Evolutionary conservation across 2,113 vertebrate genomes (phyloP), one percentile per base, ranked within the genome.

Genomic region (Calypte anna): DNA sequence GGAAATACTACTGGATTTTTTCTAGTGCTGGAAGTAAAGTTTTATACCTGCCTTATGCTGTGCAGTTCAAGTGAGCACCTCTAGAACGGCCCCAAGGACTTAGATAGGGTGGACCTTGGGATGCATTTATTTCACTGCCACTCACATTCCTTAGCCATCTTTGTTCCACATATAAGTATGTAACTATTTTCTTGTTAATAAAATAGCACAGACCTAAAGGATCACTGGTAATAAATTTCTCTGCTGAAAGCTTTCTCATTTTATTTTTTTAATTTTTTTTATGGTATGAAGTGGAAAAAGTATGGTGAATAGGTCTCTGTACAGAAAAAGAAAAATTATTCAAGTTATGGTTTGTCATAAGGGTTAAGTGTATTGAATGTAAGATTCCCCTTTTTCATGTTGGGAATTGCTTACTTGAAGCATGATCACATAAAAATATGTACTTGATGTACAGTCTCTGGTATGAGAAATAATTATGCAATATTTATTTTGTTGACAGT

Each of bases 401-500:
- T 66, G 79, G 76, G 57, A 87, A 55, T 85, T 82, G 25, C 69
- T 91, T 80, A 18, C 68, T 73, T 88, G 36, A 82, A 27, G 46
- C 38, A 36, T n/a, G 67, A 72, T 80, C 81, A 69, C 5, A 3
- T 66, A 15, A 14, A 88, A 57, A 21, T 19, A 50, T 57, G 48
- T 83, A 36, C 73, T 86, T 91, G 76, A 73, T 69, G 9, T 70
- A 59, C 62, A 33, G 81, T 54, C 58, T 55, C 2, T 5, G 53
- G 25, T 64, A 61, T 70, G 68, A 88, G 40, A 75, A 94, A 79
- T 97, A 90, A 94, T 75, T 50, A 51, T 86, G 23, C 84, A 76
- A 57, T 87, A 9, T 79, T 94, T 93, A 16, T 97, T 96, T 97
- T 84, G 57, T 97, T 97, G 95, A 72, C 97, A 99, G 99, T 83